Base-by-base conservation (phyloP, 2,113 vertebrate species). In the Etia nguti region DNA sequence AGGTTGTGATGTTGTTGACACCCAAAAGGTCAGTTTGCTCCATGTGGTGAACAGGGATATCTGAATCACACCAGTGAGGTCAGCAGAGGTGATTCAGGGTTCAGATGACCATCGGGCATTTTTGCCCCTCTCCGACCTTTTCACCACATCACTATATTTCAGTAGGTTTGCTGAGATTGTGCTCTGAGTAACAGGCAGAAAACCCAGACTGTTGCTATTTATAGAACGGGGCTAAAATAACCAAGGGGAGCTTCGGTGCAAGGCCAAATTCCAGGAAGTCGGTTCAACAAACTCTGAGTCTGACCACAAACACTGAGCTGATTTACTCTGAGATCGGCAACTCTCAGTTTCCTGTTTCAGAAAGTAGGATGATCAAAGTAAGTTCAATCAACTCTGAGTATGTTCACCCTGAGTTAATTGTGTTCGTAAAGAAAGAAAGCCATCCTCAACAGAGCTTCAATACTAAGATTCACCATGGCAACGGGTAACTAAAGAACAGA, bases 21-120 rank as follows among this genome's bases (percentile, higher is more conserved):
- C 15, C 48, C 31, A 68, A 73, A 92, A 93, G 92, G 91, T 93
- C 83, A 50, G 15, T 7, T 36, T 6, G 48, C 20, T 82, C 65
- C 6, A 77, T 11, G 34, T 9, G 38, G 10, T 3, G 2, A 46
- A 70, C 3, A 6, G 86, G 83, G 86, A 59, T 81, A 16, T 48
- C 80, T 94, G 82, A 93, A 87, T 94, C 91, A 86, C 79, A 12
- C 15, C 65, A 3, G n/a, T 48, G 77, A 84, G 38, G 55, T 84
- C 20, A 52, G 34, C 29, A 38, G 41, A 29, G 48, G 18, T 46
- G 73, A n/a, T 18, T 31, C 46, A 60, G 24, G 12, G 15, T 43
- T 55, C 20, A 22, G 46, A 24, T 65, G 62, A 77, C 26, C 12
- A 6, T 7, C 48, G 8, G 16, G 16, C 31, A 41, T 80, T 73